These are phyloP conservation scores for Xanthia togata DNA, from an alignment of 2,888 invertebrate genomes.

Conservation along the genomic window DNA sequence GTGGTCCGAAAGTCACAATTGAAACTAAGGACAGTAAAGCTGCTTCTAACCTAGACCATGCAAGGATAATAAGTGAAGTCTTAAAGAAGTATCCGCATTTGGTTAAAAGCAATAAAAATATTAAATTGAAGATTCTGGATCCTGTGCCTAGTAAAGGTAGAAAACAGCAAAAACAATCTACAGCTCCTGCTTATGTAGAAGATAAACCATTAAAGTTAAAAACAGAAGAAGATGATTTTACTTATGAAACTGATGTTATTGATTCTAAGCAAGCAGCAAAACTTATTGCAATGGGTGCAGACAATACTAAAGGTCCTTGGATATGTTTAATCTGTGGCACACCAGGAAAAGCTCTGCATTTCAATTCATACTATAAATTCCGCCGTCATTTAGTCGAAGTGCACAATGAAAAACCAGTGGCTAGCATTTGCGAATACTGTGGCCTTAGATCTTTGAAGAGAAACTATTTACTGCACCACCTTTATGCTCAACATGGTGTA, in stretches of 20 bases:
- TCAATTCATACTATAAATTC: constrained; percentile 94
- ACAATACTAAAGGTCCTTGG: constrained; percentile 94
- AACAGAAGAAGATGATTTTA: constrained; percentile 73
- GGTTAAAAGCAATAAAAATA: constrained; percentile 96
- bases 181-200: constrained; percentile 61
- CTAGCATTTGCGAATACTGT: constrained; percentile 95
- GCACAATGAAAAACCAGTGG: constrained; percentile 94
- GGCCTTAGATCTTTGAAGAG: constrained; percentile 94
- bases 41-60: constrained; percentile 92
- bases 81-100: constrained; percentile 96
- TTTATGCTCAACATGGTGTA: constrained; percentile 95
- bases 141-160: constrained; percentile 79
- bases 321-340: constrained; percentile 94
- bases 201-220: constrained; percentile 66
- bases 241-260: constrained; percentile 89
- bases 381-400: constrained; percentile 95
- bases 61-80: constrained; percentile 96
- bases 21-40: constrained; percentile 91
- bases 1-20: constrained; percentile 88
- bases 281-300: constrained; percentile 91
- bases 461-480: constrained; percentile 94
- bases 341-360: constrained; percentile 92
- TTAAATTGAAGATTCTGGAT: constrained; percentile 95
- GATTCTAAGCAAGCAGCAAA: constrained; percentile 92
- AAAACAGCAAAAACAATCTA: constrained; percentile 55